Base-by-base conservation (phyloP, 2,113 vertebrate genomes). In the Platichthys flesus region DNA sequence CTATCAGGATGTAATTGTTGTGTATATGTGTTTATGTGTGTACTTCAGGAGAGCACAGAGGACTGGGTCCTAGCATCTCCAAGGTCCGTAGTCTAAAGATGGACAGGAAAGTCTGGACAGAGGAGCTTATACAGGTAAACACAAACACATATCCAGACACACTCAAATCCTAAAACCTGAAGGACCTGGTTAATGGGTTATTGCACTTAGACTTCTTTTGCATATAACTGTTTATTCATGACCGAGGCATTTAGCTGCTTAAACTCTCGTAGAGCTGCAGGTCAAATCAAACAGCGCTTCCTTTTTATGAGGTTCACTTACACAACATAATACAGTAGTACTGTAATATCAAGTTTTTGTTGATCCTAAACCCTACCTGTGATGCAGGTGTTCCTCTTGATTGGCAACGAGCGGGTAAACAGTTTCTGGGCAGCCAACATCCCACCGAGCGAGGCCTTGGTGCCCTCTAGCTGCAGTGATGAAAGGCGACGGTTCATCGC, bases 51-150 rank as follows among this genome's bases (percentile, higher is more conserved):
- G 95, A 97, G 76, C 98, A 99, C 71, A 95, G 98, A 9, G 95
- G 95, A 18, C 80, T 99, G 60, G 98, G 98, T 0, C 96, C 96
- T 0, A 95, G 92, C 42, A 88, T 98, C 77, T 97, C 95, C 56
- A 99, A 99, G 81, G 96, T 99, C 26, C 95, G 97, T 47, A 99
- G 98, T 88, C 93, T 99, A 55, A 99, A 99, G 93, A 98, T 99
- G 98, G 98, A 99, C 93, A 94, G 91, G 75, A 99, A 97, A 47
- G 95, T 99, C 76, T 99, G 98, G 98, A 99, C 97, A 0, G 95
- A 97, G 61, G 94, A 97, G 47, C 95, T 99, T 37, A 94, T 99
- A 0, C 60, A 98, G 98, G 98, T 98, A 83, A 6, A 52, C 20
- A 52, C 20, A n/a, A 2, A 49, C 45, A 52, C 49, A 52, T 3